Base-by-base conservation (phyloP, 1,140 invertebrate genomes). In the Drosophila baimaii region DNA sequence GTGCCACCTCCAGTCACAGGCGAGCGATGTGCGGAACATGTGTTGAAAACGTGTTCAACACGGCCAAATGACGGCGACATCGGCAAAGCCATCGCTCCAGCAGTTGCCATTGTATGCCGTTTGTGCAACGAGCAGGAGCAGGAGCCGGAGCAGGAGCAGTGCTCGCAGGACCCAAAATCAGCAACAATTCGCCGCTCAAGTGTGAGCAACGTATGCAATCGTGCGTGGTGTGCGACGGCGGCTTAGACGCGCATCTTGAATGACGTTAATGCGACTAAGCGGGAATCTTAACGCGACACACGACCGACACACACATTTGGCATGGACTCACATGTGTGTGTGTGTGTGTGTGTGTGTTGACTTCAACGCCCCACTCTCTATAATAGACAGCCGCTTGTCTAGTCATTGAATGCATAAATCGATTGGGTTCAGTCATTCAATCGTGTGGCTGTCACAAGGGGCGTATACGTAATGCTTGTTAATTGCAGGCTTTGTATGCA, bases 31-130 rank as follows among this genome's bases (percentile, higher is more conserved):
- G 79, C 85, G 83, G 79, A 83, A 86, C 83, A 86, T 83, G 83
- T 86, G 83, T 86, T 88, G 83, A 88, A 73, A 79, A 86, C 83
- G 83, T 86, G 83, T 86, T 86, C 78, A 83, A 86, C 83, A 86
- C 84, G 76, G 81, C 73, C 81, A 81, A 85, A 74, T 43, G 74
- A 56, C 81, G 54, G 47, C 82, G 58, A 68, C 74, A 77, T 62
- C 43, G 55, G 49, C 63, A 54, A 44, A 62, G 65, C 71, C 61
- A 58, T 61, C 37, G 46, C 47, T 52, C 62, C 35, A 35, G 73
- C 39, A 44, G 10, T 54, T 55, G 69, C 77, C 73, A 82, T 76
- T 79, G 76, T 79, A 57, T 75, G 70, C 54, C 78, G 70, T 85
- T 85, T 81, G 82, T 81, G 83, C 76, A 70, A 19, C 56, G 31